Evolutionary conservation across 2,797 vertebrate species (phyloP), one percentile per base, ranked within the genome.

Genomic region (Crocidura indochinensis): DNA sequence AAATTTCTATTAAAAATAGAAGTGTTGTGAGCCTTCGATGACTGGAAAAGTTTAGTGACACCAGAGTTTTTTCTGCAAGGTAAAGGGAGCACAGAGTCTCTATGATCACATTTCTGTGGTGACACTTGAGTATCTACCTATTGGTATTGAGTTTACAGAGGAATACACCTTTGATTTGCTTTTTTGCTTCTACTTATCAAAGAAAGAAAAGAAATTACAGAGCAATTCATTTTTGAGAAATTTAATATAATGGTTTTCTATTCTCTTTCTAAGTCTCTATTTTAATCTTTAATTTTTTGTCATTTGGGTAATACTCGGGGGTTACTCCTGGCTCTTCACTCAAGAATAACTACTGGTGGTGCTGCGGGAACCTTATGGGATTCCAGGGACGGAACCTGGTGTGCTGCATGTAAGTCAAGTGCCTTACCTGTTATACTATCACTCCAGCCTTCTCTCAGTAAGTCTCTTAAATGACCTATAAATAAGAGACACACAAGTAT

Each of bases 211-310:
- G 29, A 73, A 80, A 74, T 75, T 27, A 31, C 15, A 51, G 38
- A 71, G 72, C 51, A 76, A 64, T 75, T 29, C n/a, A 60, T 51
- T n/a, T 91, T 27, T 72, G 64, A 92, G 24, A 83, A 69, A 89
- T 88, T 64, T 19, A 46, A 69, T 73, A n/a, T 79, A 8, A 26
- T 9, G 4, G 31, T 80, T 84, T 82, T 86, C 60, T 93, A 71
- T 77, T 89, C 82, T 84, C 38, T 72, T 44, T 84, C 20, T 83
- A 51, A 74, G 7, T 79, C 44, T 91, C 29, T 38, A 2, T 38
- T 38, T 38, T 38, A 38, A 38, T 38, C 5, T 38, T 38, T 38
- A 38, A 38, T 38, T 38, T 38, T 38, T 38, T 38, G 38, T 38
- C 38, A 38, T 38, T 38, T 38, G 38, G 5, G 38, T 38, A 38